A percentile compares a stretch with the other conserved stretches of the same genome.
Evolutionary conservation across 2,797 vertebrate species (phyloP).

Genomic region (Neosilurus mollespiculum): DNA sequence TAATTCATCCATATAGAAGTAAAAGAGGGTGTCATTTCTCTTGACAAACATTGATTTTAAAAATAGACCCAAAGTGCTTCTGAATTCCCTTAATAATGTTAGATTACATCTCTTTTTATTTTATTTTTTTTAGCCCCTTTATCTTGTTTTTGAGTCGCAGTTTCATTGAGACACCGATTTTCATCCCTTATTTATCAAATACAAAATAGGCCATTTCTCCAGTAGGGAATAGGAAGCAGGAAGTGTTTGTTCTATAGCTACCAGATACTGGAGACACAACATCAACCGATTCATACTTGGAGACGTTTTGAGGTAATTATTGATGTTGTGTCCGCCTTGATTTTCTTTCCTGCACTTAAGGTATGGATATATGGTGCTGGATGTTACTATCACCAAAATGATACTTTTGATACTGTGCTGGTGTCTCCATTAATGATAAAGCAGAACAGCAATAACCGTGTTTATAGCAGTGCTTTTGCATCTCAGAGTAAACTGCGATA

Average conservation of each 20-base stretch:
- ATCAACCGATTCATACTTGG: constrained; percentile 22
- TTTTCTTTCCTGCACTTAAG: constrained; percentile 56
- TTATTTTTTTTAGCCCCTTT: too few species aligned
- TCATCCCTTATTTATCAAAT: constrained; percentile 28
- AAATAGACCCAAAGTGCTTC: too few species aligned
- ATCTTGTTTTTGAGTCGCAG: too few species aligned
- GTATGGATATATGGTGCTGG: constrained; percentile 49
- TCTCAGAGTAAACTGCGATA: constrained; percentile 60
- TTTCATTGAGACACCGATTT: neutral
- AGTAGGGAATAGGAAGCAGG: constrained; percentile 21
- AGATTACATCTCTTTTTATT: too few species aligned
- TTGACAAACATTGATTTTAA: too few species aligned
- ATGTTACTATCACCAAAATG: constrained; percentile 58
- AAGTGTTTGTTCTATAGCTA: constrained; percentile 38
- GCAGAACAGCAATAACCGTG: constrained; percentile 52
- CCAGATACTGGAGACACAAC: neutral
- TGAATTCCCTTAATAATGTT: too few species aligned
- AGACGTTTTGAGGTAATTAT: constrained; percentile 58
- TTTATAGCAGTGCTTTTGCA: constrained; percentile 65
- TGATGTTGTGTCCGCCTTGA: constrained; percentile 55
- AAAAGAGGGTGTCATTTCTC: too few species aligned
- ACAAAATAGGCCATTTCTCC: constrained; percentile 28
- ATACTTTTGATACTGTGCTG: constrained; percentile 57
- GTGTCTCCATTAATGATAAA: constrained; percentile 61
- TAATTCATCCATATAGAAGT: too few species aligned